Base-by-base conservation (phyloP, 2,797 vertebrate genomes). In the Argya squamiceps region DNA sequence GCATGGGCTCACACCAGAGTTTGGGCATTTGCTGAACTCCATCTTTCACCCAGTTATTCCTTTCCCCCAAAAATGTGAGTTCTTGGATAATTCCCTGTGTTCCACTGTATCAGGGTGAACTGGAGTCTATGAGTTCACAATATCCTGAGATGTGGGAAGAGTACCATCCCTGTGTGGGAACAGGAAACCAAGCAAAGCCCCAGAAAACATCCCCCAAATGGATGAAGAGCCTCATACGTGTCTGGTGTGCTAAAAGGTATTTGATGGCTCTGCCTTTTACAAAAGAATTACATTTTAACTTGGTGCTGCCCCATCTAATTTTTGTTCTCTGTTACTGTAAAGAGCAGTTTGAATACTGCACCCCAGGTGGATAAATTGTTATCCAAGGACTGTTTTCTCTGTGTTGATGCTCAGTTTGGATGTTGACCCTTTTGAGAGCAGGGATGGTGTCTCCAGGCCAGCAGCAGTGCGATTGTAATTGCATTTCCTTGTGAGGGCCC, bases 201-300 rank as follows among this genome's bases (percentile, higher is more conserved):
- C 14, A 12, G 22, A 63, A 63, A 89, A 39, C 15, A 19, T 3
- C 6, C 10, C 21, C 15, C 10, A 47, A 34, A 53, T 22, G 19
- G 37, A 44, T 41, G 12, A 24, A 60, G 34, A 76, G 5, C 43
- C n/a, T 77, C 36, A 5, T 22, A 9, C 0, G 0, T 4, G 1
- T 65, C 55, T 65, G n/a, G 9, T 11, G 6, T 29, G 11, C 22
- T 41, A 7, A 1, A 76, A 89, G 5, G 18, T 62, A n/a, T 13
- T 69, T 78, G 62, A 15, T 36, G 26, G 39, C 23, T 44, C 1
- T 52, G 17, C 7, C 14, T 69, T 75, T 58, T 34, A 53, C 7
- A 60, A 47, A 44, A 34, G 1, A 39, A 80, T 60, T 24, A 9
- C 2, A 17, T 62, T 68, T 71, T n/a, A 41, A 39, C 12, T 75